Evolutionary conservation across 1,140 invertebrate species (phyloP).

Genomic region (Macrosteles quadrilineatus): DNA sequence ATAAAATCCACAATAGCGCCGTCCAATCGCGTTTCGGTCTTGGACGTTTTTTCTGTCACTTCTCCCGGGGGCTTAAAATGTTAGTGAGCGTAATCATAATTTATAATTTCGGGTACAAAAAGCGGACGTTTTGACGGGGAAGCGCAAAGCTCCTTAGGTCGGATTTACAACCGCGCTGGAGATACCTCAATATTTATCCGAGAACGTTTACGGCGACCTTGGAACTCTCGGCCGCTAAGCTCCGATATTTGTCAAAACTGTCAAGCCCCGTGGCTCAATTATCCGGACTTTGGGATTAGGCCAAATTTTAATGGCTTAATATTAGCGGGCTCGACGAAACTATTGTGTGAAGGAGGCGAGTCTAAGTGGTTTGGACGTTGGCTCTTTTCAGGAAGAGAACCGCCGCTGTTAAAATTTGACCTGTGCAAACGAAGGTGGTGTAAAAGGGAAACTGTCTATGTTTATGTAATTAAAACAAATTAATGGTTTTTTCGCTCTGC

Average conservation of each 20-base stretch:
- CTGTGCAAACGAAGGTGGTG: too few relatives aligned
- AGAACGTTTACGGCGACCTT: neutral
- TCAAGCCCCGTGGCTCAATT: slow-evolving; percentile 12
- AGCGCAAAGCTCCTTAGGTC: slow-evolving; percentile 10
- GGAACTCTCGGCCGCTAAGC: neutral
- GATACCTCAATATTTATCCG: slow-evolving; percentile 21
- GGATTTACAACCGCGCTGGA: neutral
- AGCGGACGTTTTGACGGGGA: slow-evolving; percentile 21
- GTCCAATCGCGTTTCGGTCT: neutral
- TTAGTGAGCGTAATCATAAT: slow-evolving; percentile 21
- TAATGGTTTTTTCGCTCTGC: too few relatives aligned
- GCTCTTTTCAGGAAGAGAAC: too few relatives aligned
- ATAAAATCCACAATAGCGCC: slow-evolving; percentile 21
- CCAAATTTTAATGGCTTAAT: slow-evolving; percentile 23
- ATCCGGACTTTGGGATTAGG: slow-evolving; percentile 16
- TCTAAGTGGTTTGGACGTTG: too few relatives aligned
- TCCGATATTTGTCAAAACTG: slow-evolving; percentile 24
- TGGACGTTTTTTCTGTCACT: neutral
- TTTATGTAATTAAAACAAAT: too few relatives aligned
- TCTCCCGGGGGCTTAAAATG: slow-evolving; percentile 6
- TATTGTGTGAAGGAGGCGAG: too few relatives aligned
- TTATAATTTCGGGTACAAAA: slow-evolving; percentile 17
- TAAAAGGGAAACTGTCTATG: too few relatives aligned
- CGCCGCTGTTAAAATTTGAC: too few relatives aligned
- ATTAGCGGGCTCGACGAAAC: too few relatives aligned